These are phyloP conservation scores for Macrotis lagotis DNA, from an alignment of 2,113 vertebrate genomes.

Conservation along the genomic window DNA sequence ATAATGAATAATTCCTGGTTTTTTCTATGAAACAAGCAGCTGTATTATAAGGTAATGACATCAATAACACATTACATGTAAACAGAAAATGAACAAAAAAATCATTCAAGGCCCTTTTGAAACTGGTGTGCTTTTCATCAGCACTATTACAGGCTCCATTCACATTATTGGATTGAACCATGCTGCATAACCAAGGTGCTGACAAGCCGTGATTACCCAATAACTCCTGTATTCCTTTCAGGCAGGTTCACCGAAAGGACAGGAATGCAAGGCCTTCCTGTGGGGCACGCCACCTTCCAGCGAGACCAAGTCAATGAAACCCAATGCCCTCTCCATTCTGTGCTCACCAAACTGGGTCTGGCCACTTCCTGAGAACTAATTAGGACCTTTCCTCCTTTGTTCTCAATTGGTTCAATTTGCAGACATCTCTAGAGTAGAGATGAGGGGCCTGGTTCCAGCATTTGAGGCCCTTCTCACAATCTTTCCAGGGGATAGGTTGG, in stretches of 20 bases:
- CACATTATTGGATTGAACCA: conserved; percentile 93
- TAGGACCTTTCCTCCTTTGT: conserved; percentile 81
- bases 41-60: conserved; percentile 89
- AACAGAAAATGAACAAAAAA: conserved; percentile 93
- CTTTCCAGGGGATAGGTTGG: conserved; percentile 60
- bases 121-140: conserved; percentile 92
- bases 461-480: conserved; percentile 76
- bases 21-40: conserved; percentile 89
- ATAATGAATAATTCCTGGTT: conserved; percentile 89
- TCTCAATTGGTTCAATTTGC: conserved; percentile 83
- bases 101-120: conserved; percentile 91
- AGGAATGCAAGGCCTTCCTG: conserved; percentile 90
- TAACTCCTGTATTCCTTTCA: conserved; percentile 93
- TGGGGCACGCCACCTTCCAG: conserved; percentile 87
- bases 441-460: conserved; percentile 75
- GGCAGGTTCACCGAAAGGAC: conserved; percentile 94
- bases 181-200: conserved; percentile 95
- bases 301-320: conserved; percentile 86
- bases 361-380: conserved; percentile 82
- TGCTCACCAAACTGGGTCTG: conserved; percentile 70
- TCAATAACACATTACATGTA: conserved; percentile 91
- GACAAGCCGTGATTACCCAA: conserved; percentile 95
- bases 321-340: conserved; percentile 79
- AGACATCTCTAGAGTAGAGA: conserved; percentile 75
- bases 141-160: conserved; percentile 92